Percentiles rank a stretch among this genome's conserved stretches.
Evolutionary conservation across 2,888 invertebrate species (phyloP).

Genomic region (Drosophila mettleri): DNA sequence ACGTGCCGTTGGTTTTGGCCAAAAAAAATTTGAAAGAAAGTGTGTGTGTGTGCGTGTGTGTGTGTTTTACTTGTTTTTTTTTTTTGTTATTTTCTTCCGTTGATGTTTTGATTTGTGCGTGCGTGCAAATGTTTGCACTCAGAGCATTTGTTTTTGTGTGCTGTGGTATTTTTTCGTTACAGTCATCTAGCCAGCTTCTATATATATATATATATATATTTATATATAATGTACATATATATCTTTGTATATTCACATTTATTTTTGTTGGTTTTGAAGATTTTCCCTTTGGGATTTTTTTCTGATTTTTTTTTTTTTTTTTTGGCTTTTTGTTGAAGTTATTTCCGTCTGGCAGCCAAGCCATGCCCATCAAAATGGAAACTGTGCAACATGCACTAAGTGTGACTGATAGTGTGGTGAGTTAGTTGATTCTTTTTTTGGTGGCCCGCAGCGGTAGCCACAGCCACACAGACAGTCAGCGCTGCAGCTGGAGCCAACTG

Average conservation of each 20-base stretch:
- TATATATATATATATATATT: slow-evolving; percentile 10
- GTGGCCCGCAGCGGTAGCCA: slow-evolving; percentile 18
- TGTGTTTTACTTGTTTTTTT: slow-evolving; percentile 20
- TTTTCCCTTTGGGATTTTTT: slow-evolving; percentile 43
- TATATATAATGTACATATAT: slow-evolving; percentile 23
- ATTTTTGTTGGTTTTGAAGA: slow-evolving; percentile 37
- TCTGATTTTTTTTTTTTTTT: slow-evolving; percentile 30
- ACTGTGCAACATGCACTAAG: slow-evolving; percentile 77
- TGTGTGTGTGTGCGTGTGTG: too few species aligned
- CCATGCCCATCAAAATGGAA: slow-evolving; percentile 77
- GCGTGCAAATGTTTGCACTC: slow-evolving; percentile 78
- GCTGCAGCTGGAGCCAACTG: slow-evolving; percentile 46
- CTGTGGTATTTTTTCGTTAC: slow-evolving; percentile 29
- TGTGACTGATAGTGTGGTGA: slow-evolving; percentile 78
- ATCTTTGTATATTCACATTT: slow-evolving; percentile 25
- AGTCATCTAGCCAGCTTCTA: background rate
- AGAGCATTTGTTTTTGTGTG: slow-evolving; percentile 60
- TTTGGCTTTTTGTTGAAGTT: slow-evolving; percentile 31
- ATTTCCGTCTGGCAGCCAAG: slow-evolving; percentile 58
- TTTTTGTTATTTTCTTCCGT: slow-evolving; percentile 60
- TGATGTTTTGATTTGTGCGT: slow-evolving; percentile 79
- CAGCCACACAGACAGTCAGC: background rate
- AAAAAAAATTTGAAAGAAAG: slow-evolving; percentile 19
- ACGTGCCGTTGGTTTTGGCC: slow-evolving; percentile 61
- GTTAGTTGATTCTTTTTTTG: slow-evolving; percentile 73